These are phyloP conservation scores for Eira barbara DNA, from an alignment of 2,113 vertebrate genomes.

Conservation along the genomic window DNA sequence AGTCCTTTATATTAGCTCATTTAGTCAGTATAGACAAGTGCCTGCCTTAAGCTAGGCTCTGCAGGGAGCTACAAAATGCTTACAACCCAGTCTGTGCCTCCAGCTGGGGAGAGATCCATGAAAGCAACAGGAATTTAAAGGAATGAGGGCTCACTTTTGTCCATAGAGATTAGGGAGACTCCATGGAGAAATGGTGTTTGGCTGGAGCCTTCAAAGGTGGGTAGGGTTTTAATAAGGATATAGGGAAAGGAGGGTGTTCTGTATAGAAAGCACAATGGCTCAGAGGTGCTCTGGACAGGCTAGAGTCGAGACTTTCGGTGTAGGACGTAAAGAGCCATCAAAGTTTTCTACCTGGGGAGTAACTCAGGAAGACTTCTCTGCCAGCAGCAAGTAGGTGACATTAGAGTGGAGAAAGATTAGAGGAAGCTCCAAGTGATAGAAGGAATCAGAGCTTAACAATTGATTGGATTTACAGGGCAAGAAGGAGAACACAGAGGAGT, in stretches of 20 bases:
- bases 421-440: not conserved
- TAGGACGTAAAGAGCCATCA: not conserved
- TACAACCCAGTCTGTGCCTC: not conserved
- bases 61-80: not conserved
- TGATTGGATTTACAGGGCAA: not conserved
- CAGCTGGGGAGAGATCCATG: not conserved
- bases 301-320: constrained; percentile 24
- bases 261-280: not conserved
- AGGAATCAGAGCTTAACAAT: not conserved
- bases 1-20: not conserved
- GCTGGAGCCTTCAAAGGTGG: not conserved
- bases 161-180: not conserved
- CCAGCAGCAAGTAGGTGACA: not conserved
- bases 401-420: not conserved
- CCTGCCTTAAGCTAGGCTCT: constrained; percentile 18
- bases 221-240: not conserved
- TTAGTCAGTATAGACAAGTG: not conserved
- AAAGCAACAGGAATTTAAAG: not conserved
- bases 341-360: not conserved
- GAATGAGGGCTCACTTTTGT: not conserved
- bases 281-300: not conserved
- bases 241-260: not conserved
- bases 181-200: constrained; percentile 18
- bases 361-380: constrained; percentile 10
- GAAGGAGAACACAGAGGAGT: constrained; percentile 3